phyloP scores from a whole-genome alignment of 2,797 vertebrate genomes.

The Intellagama lesueurii region DNA sequence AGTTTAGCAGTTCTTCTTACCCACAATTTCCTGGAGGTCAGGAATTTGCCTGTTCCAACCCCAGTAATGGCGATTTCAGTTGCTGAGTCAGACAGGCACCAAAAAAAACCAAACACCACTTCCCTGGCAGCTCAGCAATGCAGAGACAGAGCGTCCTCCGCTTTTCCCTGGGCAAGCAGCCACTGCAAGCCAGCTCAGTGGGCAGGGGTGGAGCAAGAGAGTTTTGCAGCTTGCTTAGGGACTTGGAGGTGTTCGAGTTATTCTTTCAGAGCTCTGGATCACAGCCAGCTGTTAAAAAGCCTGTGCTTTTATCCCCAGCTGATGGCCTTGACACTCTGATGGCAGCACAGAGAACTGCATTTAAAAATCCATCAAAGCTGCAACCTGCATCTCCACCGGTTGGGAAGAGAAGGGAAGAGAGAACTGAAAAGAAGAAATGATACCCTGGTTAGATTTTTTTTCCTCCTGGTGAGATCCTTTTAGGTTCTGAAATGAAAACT shows the following conservation, averaged over 20 bases:
- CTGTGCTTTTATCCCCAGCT: not conserved
- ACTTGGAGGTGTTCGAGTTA: not conserved
- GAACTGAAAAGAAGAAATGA: not conserved
- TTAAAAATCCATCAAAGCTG: not conserved
- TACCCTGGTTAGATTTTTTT: not conserved
- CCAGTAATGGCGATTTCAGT: not conserved
- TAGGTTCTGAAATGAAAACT: no score
- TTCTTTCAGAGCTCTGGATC: not conserved
- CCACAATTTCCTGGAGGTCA: not conserved
- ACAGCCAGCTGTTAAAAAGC: not conserved
- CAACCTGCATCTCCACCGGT: not conserved
- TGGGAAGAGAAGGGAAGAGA: not conserved
- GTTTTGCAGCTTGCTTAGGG: not conserved
- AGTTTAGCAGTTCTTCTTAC: conserved; percentile 5
- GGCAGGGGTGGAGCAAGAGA: not conserved
- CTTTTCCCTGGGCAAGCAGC: not conserved
- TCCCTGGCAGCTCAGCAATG: not conserved
- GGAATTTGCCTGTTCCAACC: not conserved
- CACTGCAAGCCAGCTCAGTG: not conserved
- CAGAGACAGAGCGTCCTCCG: not conserved
- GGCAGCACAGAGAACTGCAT: not conserved
- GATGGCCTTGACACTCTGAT: not conserved
- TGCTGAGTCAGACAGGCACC: not conserved
- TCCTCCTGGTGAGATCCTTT: no score
- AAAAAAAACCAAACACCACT: not conserved